Conservation (phyloP, 2,797 vertebrate genomes). For the Halcyon badia region DNA sequence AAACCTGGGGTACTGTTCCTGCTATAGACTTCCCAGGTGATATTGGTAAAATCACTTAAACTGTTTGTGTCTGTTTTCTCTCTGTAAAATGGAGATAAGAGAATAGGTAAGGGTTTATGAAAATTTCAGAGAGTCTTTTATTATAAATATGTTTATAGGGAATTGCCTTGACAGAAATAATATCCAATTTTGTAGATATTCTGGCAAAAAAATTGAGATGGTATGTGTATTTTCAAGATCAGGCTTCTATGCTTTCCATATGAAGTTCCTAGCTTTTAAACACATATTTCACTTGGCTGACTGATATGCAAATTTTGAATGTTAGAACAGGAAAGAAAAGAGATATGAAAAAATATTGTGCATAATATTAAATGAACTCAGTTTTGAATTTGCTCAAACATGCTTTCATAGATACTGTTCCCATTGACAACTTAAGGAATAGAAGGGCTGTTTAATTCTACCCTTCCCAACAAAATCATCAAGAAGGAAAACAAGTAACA, state of each 20-base stretch:
- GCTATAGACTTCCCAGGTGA: background rate
- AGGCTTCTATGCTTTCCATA: background rate
- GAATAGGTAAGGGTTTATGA: background rate
- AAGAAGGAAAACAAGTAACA: background rate
- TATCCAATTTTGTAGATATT: background rate
- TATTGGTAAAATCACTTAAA: background rate
- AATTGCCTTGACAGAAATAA: slow-evolving; percentile 8
- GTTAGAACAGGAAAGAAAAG: background rate
- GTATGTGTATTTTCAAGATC: background rate
- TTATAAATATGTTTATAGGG: background rate
- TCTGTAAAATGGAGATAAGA: background rate
- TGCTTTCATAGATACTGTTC: background rate
- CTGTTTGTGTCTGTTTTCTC: background rate
- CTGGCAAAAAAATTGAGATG: background rate
- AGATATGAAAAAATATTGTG: background rate
- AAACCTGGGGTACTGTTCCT: background rate
- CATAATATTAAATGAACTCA: background rate
- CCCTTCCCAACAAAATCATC: background rate
- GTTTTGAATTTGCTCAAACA: slow-evolving; percentile 6
- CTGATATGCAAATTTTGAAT: background rate
- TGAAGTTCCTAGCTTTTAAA: background rate
- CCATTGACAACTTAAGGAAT: background rate
- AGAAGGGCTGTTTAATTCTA: background rate
- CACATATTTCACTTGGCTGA: background rate
- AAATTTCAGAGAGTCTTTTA: background rate